phyloP scores from a whole-genome alignment of 2,888 invertebrate species.

The Acronicta aceris region DNA sequence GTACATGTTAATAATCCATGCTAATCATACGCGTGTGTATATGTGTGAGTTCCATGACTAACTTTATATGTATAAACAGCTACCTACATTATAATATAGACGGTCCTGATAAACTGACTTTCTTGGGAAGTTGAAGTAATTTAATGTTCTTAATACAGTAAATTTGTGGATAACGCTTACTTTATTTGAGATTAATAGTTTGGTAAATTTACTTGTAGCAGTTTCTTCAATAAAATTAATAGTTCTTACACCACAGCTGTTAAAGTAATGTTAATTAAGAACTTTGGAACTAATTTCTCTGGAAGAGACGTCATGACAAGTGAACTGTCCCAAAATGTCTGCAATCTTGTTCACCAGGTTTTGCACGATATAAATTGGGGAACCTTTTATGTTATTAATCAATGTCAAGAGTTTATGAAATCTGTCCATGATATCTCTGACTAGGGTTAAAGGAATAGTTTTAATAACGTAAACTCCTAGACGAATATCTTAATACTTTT shows the following conservation, averaged over 20 bases:
- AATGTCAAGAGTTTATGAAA: conserved; percentile 40
- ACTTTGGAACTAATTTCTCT: conserved; percentile 42
- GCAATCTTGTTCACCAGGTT: conserved; percentile 33
- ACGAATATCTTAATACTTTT: background rate
- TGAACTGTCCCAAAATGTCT: conserved; percentile 36
- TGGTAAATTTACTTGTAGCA: conserved; percentile 31
- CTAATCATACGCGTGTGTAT: conserved; percentile 20
- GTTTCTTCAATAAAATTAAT: conserved; percentile 40
- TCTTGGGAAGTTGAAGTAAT: conserved; percentile 19
- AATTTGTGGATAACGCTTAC: conserved; percentile 34
- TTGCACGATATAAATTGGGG: conserved; percentile 24
- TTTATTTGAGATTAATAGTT: conserved; percentile 39
- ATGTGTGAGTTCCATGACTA: conserved; percentile 19
- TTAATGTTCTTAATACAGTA: conserved; percentile 20
- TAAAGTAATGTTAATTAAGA: conserved; percentile 34
- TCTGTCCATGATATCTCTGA: conserved; percentile 14
- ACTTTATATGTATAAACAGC: conserved; percentile 1
- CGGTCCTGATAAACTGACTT: background rate
- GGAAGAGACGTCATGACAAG: conserved; percentile 40
- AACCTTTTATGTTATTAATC: conserved; percentile 36
- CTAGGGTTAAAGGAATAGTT: conserved; percentile 18
- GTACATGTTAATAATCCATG: conserved; percentile 34
- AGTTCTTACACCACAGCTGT: conserved; percentile 33
- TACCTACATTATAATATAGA: background rate
- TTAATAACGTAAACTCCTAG: background rate